phyloP scores from a whole-genome alignment of 2,113 vertebrate genomes.

The Clinocottus analis region DNA sequence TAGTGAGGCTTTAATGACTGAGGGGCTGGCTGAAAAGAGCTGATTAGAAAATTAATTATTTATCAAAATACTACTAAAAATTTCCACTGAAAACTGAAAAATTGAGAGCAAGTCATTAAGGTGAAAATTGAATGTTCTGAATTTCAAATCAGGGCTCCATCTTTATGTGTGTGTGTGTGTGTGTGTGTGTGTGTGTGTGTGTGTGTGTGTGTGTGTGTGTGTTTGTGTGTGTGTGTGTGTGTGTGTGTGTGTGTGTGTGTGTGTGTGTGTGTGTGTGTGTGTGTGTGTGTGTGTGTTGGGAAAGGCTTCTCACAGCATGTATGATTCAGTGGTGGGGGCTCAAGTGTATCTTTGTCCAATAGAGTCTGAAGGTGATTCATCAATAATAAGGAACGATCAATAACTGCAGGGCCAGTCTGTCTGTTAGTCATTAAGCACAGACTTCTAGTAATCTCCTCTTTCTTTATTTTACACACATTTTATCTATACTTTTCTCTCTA shows the following conservation, averaged over 20 bases:
- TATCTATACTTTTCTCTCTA: neutral
- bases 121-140: conserved; percentile 63
- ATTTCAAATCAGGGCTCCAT: conserved; percentile 43
- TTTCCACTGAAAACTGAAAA: conserved; percentile 71
- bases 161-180: conserved; percentile 1
- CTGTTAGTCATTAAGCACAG: too few species aligned
- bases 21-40: conserved; percentile 61
- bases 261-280: too few species aligned
- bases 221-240: too few species aligned
- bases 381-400: neutral
- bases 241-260: too few species aligned
- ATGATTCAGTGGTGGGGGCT: neutral
- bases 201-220: too few species aligned
- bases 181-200: neutral
- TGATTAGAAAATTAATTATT: conserved; percentile 83
- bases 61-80: conserved; percentile 80
- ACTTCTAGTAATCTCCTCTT: neutral
- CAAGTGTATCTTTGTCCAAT: neutral
- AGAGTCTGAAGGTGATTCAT: neutral
- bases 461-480: neutral
- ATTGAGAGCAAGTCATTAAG: conserved; percentile 70
- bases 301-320: neutral
- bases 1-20: conserved; percentile 70
- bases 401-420: neutral
- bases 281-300: too few species aligned